Evolutionary conservation across 2,888 invertebrate species (phyloP).

Genomic region (Hyppa rectilinea): DNA sequence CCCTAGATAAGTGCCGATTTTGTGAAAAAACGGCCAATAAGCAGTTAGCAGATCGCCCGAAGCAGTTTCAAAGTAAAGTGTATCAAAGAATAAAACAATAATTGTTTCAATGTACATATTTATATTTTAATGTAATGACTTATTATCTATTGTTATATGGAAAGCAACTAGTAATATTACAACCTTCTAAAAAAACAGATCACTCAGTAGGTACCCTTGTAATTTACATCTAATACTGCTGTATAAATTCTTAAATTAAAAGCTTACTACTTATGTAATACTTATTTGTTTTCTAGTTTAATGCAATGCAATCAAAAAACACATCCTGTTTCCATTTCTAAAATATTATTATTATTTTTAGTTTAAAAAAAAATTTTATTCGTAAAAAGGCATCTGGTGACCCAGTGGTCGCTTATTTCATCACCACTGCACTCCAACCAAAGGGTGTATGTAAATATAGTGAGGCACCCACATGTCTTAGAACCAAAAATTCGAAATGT

Average conservation of each 20-base stretch:
- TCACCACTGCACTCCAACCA: neutral
- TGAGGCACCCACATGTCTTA: neutral
- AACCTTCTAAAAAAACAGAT: neutral
- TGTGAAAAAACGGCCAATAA: neutral
- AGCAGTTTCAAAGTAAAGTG: neutral
- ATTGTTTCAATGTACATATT: neutral
- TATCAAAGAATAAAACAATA: neutral
- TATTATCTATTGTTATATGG: conserved; percentile 11
- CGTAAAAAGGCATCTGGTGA: too few species aligned
- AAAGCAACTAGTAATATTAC: conserved; percentile 3
- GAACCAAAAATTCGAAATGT: neutral
- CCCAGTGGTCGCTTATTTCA: too few species aligned
- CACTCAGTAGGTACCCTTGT: neutral
- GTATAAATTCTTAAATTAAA: neutral
- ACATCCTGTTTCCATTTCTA: too few species aligned
- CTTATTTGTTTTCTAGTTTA: too few species aligned
- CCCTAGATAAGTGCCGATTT: too few species aligned
- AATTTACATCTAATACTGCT: neutral
- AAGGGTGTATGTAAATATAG: neutral
- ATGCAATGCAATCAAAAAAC: neutral
- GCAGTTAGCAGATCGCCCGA: neutral
- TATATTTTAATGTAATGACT: conserved; percentile 8
- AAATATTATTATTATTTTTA: too few species aligned
- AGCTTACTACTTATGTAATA: neutral
- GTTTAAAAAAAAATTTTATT: too few species aligned